Conservation (phyloP, 2,797 vertebrate genomes). For the Mus caroli region DNA sequence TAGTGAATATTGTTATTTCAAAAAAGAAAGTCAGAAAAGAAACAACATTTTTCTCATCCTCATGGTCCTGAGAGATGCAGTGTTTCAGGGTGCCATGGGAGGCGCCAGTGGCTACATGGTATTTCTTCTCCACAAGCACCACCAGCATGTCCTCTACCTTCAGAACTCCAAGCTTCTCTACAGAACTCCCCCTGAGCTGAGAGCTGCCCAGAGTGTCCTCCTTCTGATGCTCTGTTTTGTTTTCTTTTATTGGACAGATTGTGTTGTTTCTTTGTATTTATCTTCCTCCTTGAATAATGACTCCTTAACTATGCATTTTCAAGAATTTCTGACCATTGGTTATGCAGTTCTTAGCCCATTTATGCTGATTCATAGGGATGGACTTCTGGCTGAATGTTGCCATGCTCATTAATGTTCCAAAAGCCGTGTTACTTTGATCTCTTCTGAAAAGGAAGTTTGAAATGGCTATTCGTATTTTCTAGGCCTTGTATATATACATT, state of each 20-base stretch:
- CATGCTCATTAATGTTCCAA: background rate
- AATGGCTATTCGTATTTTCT: background rate
- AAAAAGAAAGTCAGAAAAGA: background rate
- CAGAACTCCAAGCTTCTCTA: background rate
- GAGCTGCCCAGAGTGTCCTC: background rate
- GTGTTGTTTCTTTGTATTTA: background rate
- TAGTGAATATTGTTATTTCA: background rate
- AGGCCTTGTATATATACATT: too few species aligned
- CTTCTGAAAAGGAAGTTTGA: background rate
- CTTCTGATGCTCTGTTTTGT: conserved; percentile 21
- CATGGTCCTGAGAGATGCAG: background rate
- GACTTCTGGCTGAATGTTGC: background rate
- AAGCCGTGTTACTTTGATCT: background rate
- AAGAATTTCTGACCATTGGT: background rate
- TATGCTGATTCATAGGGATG: conserved; percentile 33
- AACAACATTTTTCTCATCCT: background rate
- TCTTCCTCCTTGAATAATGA: background rate
- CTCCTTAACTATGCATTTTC: background rate
- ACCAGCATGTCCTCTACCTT: background rate
- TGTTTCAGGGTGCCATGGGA: background rate
- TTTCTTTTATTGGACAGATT: conserved; percentile 42
- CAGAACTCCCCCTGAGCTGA: background rate
- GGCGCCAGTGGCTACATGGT: background rate
- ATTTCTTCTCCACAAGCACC: background rate
- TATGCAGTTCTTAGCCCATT: background rate